Percentiles rank a stretch among this genome's conserved stretches.
phyloP scores from a whole-genome alignment of 2,113 vertebrate genomes.

The Erpornis zantholeuca region DNA sequence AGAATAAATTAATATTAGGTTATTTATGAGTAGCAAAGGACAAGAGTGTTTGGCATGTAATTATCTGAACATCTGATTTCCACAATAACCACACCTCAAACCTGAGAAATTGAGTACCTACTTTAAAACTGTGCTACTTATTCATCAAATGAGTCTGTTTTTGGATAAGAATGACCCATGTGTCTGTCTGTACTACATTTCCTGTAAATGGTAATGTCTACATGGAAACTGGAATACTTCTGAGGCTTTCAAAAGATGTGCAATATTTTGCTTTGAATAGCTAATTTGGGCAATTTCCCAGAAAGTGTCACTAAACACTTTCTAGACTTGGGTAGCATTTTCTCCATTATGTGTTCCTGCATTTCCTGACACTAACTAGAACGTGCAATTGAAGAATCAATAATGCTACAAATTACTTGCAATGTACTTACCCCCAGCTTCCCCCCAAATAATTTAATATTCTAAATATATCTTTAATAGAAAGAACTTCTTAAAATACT shows the following conservation, averaged over 20 bases:
- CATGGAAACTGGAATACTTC: not conserved
- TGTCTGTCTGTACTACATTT: not conserved
- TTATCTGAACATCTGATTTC: not conserved
- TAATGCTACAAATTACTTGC: not conserved
- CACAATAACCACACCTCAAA: not conserved
- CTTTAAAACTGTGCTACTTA: not conserved
- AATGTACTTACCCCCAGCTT: not conserved
- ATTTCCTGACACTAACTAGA: not conserved
- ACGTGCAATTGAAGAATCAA: not conserved
- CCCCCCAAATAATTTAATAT: not conserved
- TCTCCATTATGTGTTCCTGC: not conserved
- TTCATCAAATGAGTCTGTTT: not conserved
- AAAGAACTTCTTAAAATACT: not conserved
- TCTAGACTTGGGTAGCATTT: not conserved
- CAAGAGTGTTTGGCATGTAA: not conserved
- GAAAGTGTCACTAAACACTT: not conserved
- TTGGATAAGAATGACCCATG: not conserved
- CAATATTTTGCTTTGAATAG: not conserved
- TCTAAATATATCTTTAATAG: not conserved
- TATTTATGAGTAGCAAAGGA: not conserved
- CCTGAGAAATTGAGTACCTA: not conserved
- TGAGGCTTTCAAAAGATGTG: not conserved
- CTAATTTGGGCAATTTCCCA: not conserved
- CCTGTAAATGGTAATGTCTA: not conserved
- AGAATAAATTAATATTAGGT: not conserved